Evolutionary conservation across 2,888 invertebrate species (phyloP), one percentile per base, ranked within the genome.

Genomic region (Orthosia gothica): DNA sequence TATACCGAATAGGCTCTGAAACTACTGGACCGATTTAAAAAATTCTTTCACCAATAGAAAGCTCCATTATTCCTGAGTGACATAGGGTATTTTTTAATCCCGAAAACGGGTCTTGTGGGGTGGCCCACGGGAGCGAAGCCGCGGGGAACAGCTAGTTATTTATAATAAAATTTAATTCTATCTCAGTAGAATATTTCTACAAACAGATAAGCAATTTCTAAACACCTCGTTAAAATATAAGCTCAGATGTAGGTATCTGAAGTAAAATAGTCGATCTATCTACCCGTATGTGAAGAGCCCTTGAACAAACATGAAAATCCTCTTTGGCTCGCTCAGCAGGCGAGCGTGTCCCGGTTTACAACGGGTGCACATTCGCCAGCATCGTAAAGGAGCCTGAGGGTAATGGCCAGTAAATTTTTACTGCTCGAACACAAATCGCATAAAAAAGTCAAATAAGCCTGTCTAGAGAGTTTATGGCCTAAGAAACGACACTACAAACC

Each of bases 401-500:
- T 89, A 90, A 93, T 87, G 86, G 89, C 85, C 87, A 91, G 86
- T 92, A 92, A 90, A 90, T 88, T 91, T 93, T 93, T 93, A 93
- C 91, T 86, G 84, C 91, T 86, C 84, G 79, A 88, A 90, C 91
- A 89, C 88, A 90, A 89, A 89, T 89, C 87, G 80, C 89, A 89
- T 91, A 91, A 90, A 90, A 86, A 87, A 87, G 85, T 81, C 90
- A 89, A 91, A 91, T 92, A 91, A 90, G 87, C 83, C 81, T 74
- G 82, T 83, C 81, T 64, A 54, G 65, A 75, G 80, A 88, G 84
- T 91, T 90, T 88, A 90, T 82, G 64, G 71, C 70, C 63, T 58
- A 64, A 79, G 79, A 76, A 88, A 87, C 84, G 84, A 77, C 77
- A 78, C 79, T 77, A 77, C 80, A 76, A 76, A 76, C 65, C 64